Evolutionary conservation across 2,797 vertebrate genomes (phyloP).

Genomic region (Danio jaintianensis): DNA sequence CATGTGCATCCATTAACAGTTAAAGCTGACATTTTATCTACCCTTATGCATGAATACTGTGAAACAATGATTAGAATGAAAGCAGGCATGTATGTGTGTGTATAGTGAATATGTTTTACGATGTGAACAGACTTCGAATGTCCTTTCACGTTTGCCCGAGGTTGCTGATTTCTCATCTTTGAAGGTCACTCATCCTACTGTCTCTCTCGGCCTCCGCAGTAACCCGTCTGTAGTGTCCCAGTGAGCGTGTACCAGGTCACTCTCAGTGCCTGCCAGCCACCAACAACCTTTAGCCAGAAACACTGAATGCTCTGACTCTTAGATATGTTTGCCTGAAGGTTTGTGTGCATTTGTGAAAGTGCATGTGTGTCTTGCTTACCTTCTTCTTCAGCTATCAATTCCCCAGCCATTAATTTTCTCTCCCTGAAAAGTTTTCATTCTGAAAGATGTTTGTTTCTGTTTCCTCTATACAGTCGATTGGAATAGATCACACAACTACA

Average conservation of each 20-base stretch:
- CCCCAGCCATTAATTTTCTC: conserved; percentile 25
- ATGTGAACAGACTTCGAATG: conserved; percentile 61
- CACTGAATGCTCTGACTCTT: conserved; percentile 34
- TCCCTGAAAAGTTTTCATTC: background rate
- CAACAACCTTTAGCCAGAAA: conserved; percentile 64
- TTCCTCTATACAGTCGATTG: conserved; percentile 50
- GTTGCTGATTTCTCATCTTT: conserved; percentile 66
- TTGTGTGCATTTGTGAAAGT: conserved; percentile 35
- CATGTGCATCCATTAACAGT: background rate
- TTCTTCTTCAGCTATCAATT: background rate
- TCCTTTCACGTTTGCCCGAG: conserved; percentile 70
- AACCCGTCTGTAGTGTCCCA: conserved; percentile 47
- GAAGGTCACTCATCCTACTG: conserved; percentile 69
- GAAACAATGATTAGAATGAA: background rate
- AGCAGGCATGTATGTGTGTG: background rate
- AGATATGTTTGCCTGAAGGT: conserved; percentile 40
- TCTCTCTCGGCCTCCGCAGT: conserved; percentile 12
- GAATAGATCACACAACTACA: conserved; percentile 32
- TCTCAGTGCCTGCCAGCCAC: conserved; percentile 57
- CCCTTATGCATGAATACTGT: background rate
- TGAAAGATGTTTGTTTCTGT: background rate
- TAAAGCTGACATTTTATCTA: background rate
- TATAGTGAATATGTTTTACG: conserved; percentile 57
- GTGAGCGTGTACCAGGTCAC: conserved; percentile 49
- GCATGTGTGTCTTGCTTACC: conserved; percentile 48